Evolutionary conservation across 2,797 vertebrate genomes (phyloP), one percentile per base, ranked within the genome.

Genomic region (Garrulus glandarius): DNA sequence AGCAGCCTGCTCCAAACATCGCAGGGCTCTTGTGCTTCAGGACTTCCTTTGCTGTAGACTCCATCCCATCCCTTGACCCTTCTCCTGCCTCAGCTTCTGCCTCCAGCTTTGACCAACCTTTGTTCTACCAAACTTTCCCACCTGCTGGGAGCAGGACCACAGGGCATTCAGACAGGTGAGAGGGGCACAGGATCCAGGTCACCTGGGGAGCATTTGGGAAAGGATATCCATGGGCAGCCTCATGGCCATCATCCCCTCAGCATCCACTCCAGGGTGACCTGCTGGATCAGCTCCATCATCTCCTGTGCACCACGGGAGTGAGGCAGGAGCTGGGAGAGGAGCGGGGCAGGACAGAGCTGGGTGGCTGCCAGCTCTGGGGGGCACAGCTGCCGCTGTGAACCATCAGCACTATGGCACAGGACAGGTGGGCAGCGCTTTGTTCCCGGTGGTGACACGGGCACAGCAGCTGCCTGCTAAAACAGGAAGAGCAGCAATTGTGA

Each of bases 401-500:
- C 9, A 2, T 65, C 49, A 57, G 59, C 6, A 13, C 37, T 68
- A 21, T 4, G 16, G 67, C 89, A 55, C 14, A 7, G 70, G 60
- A 50, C 0, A 30, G 93, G 65, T 50, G 53, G 92, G 93, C 85
- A 92, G 92, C 0, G 0, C 88, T 90, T 69, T 86, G 92, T 59
- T 52, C 63, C 52, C 0, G 1, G 67, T 3, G 0, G 36, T 36
- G 83, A 89, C 71, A 88, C 0, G 4, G 93, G 86, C 61, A 82
- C 9, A 0, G 95, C 95, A 96, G 96, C 95, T 95, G 93, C 88
- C 86, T 87, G 87, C 94, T 95, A 97, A 95, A 96, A 89, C 0
- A 83, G 80, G 94, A 77, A 59, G 61, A 67, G 80, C 80, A 61
- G 67, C 77, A 44, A 6, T 24, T 11, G 93, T 88, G 92, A 92